Base-by-base conservation (phyloP, 2,888 invertebrate species). In the Watsonalla cultraria region DNA sequence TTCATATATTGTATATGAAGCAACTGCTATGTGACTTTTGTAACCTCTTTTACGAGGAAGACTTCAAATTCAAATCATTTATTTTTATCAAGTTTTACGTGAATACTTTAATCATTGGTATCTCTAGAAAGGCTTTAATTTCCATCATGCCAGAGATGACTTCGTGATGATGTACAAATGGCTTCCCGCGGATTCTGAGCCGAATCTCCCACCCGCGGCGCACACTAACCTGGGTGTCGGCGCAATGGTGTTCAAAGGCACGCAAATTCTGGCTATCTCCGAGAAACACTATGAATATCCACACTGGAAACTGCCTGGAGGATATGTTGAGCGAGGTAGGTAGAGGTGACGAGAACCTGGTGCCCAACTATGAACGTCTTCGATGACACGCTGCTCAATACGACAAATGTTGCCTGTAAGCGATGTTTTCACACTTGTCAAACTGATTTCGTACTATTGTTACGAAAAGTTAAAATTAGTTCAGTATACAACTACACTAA, bases 281-380 rank as follows among this genome's bases (percentile, higher is more conserved):
- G 98, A 98, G 76, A 94, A 93, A 73, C 93, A 93, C 74, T 91
- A 92, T 67, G 80, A 90, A 13, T 84, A 87, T 54, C 91, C 93
- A 2, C 93, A 94, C 70, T 98, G 97, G 97, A 98, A 98, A 84
- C 88, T 98, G 7, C 98, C 98, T 11, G 98, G 98, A 53, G 98
- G 98, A 52, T 96, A 96, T 86, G 96, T 97, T 13, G 96, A 98
- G 76, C 94, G 93, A 82, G 94, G 96, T 95, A 80, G n/a, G n/a
- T n/a, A n/a, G n/a, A n/a, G n/a, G n/a, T n/a, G n/a, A n/a, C n/a
- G n/a, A n/a, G n/a, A 24, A 24, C 24, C 24, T 24, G 24, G 24
- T 1, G 24, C 2, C 24, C 24, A 24, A 24, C 4, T 24, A 24
- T 24, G 24, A 24, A 2, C 24, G 24, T 24, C 4, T 24, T 24